A percentile compares a stretch with the other conserved stretches of the same genome.
Evolutionary conservation across 2,113 vertebrate species (phyloP).

Genomic region (Catagonus wagneri): DNA sequence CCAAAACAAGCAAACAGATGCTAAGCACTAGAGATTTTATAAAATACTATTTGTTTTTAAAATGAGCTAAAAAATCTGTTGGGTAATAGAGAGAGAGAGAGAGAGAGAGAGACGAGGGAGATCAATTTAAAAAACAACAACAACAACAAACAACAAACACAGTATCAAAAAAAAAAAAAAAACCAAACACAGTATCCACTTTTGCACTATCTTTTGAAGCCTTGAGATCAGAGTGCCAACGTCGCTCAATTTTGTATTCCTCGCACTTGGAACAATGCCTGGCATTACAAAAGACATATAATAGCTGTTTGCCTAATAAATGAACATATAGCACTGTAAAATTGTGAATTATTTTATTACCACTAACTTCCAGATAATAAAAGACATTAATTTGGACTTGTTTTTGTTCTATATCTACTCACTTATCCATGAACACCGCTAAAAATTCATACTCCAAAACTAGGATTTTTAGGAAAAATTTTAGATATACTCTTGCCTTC

Average conservation of each 20-base stretch:
- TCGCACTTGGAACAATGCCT: background rate
- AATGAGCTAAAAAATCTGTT: background rate
- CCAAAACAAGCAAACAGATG: constrained; percentile 36
- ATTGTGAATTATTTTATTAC: background rate
- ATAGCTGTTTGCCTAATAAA: background rate
- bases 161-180: background rate
- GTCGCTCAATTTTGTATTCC: background rate
- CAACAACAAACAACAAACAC: too few relatives aligned
- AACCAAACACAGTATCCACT: background rate
- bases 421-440: background rate
- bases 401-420: background rate
- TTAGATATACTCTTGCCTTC: background rate
- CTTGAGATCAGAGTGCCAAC: background rate
- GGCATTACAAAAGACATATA: rapidly evolving
- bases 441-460: background rate
- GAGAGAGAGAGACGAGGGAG: background rate
- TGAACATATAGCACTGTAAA: background rate
- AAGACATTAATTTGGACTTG: background rate
- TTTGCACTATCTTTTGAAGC: background rate
- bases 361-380: background rate
- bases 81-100: background rate
- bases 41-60: background rate
- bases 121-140: background rate
- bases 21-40: background rate
- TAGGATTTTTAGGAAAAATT: background rate